These are phyloP conservation scores for Drosophila biarmipes DNA, from an alignment of 1,140 invertebrate genomes.

Conservation along the genomic window DNA sequence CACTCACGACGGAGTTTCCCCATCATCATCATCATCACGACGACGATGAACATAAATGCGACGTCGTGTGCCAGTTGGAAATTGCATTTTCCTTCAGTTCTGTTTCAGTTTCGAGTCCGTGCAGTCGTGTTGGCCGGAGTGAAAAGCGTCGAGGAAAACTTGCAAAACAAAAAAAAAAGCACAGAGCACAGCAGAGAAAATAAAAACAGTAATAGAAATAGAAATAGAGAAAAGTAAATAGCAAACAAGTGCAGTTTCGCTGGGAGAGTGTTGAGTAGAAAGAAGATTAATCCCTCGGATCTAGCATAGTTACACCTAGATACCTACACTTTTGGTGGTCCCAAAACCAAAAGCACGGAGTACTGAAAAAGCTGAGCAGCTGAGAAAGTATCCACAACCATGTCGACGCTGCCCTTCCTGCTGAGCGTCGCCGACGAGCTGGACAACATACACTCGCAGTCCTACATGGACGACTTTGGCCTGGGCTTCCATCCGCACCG, in stretches of 20 bases:
- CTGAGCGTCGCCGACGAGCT: slow-evolving; percentile 83
- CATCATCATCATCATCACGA: slow-evolving; percentile 41
- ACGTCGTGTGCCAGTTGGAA: slow-evolving; percentile 59
- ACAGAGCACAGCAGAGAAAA: background rate
- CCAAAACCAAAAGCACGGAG: slow-evolving; percentile 10
- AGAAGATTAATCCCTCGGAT: slow-evolving; percentile 29
- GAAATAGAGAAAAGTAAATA: slow-evolving; percentile 47
- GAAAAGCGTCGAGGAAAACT: slow-evolving; percentile 23
- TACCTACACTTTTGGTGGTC: slow-evolving; percentile 50
- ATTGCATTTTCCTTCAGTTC: slow-evolving; percentile 77
- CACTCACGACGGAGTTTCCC: slow-evolving; percentile 69
- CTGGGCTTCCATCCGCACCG: slow-evolving; percentile 83
- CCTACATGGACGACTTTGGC: slow-evolving; percentile 82
- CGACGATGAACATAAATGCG: slow-evolving; percentile 58
- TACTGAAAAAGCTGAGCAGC: slow-evolving; percentile 55
- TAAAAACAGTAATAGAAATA: slow-evolving; percentile 5
- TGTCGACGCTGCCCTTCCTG: slow-evolving; percentile 82
- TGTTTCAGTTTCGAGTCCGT: slow-evolving; percentile 75
- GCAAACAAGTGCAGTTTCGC: slow-evolving; percentile 33
- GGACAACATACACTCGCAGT: slow-evolving; percentile 81
- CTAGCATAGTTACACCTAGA: slow-evolving; percentile 49
- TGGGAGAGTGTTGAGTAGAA: background rate
- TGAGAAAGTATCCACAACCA: slow-evolving; percentile 42
- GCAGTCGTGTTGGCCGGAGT: slow-evolving; percentile 65
- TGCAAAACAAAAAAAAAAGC: slow-evolving; percentile 22